These are phyloP conservation scores for Philopotamus ludificatus DNA, from an alignment of 1,140 invertebrate genomes.

Conservation along the genomic window DNA sequence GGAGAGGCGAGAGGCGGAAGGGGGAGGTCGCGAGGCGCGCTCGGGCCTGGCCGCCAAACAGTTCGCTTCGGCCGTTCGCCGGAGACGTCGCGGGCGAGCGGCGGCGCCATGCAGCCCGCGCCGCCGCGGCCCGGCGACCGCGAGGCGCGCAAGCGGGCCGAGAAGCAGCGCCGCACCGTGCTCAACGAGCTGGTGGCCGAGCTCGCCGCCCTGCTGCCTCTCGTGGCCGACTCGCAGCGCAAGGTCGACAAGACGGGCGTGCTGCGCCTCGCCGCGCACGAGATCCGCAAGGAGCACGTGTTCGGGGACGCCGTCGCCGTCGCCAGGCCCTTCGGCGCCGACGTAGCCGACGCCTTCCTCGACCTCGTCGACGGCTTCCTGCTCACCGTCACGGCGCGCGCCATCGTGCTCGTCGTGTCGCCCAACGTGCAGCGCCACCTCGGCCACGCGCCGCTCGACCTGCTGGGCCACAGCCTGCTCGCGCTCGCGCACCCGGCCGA, in stretches of 20 bases:
- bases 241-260: slow-evolving; percentile 90
- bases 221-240: slow-evolving; percentile 77
- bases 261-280: slow-evolving; percentile 78
- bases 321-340: slow-evolving; percentile 50
- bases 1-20: too few relatives aligned
- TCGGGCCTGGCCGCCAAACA: not conserved
- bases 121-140: slow-evolving; percentile 59
- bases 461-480: slow-evolving; percentile 83
- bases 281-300: slow-evolving; percentile 61
- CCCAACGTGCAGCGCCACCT: slow-evolving; percentile 81
- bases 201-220: slow-evolving; percentile 77
- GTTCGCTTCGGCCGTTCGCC: too few relatives aligned
- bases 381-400: slow-evolving; percentile 75
- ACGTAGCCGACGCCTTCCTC: slow-evolving; percentile 55
- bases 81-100: not conserved
- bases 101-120: not conserved
- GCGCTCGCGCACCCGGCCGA: slow-evolving; percentile 80
- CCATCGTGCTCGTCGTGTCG: slow-evolving; percentile 85
- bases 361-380: slow-evolving; percentile 71
- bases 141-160: slow-evolving; percentile 78
- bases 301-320: slow-evolving; percentile 57
- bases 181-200: slow-evolving; percentile 84
- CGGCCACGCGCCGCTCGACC: slow-evolving; percentile 80
- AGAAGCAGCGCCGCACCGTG: slow-evolving; percentile 87
- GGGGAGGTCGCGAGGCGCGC: not conserved